Percentiles rank a stretch among this genome's conserved stretches.
phyloP scores from a whole-genome alignment of 92 coral and sea anemone genomes.

The Scolanthus callimorphus region DNA sequence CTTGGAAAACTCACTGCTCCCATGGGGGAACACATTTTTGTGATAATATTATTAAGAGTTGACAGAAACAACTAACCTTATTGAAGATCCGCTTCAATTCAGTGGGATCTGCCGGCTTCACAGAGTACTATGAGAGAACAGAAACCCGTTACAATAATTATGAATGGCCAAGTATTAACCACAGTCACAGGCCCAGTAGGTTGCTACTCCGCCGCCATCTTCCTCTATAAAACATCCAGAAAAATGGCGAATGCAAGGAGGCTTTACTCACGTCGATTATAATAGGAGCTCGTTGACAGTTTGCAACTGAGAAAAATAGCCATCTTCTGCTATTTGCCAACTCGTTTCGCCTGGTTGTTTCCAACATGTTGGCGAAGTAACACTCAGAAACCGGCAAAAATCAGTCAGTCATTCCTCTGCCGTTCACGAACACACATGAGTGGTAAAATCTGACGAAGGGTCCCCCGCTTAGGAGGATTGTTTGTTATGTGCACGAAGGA shows the following conservation, averaged over 20 bases:
- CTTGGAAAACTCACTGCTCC: neutral
- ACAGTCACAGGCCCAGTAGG: no score
- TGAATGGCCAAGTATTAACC: no score
- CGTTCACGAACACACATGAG: neutral
- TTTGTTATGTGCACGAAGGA: neutral
- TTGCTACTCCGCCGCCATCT: no score
- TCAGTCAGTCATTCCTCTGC: no score
- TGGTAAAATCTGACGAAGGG: neutral
- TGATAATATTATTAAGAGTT: neutral
- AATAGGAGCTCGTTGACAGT: neutral
- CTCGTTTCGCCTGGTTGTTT: neutral
- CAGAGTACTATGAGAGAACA: constrained; percentile 76
- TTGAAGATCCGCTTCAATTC: constrained; percentile 65
- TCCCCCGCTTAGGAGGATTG: neutral
- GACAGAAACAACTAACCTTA: constrained; percentile 57
- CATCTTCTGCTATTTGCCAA: neutral
- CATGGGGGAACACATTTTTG: neutral
- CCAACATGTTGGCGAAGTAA: neutral
- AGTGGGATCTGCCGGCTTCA: constrained; percentile 84
- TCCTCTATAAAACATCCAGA: no score
- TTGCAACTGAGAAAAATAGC: neutral
- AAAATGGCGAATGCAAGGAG: neutral
- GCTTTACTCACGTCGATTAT: constrained; percentile 1
- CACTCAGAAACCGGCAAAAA: no score
- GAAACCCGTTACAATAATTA: no score